Evolutionary conservation across 2,888 invertebrate genomes (phyloP), one percentile per base, ranked within the genome.

Genomic region (Clostera curtula): DNA sequence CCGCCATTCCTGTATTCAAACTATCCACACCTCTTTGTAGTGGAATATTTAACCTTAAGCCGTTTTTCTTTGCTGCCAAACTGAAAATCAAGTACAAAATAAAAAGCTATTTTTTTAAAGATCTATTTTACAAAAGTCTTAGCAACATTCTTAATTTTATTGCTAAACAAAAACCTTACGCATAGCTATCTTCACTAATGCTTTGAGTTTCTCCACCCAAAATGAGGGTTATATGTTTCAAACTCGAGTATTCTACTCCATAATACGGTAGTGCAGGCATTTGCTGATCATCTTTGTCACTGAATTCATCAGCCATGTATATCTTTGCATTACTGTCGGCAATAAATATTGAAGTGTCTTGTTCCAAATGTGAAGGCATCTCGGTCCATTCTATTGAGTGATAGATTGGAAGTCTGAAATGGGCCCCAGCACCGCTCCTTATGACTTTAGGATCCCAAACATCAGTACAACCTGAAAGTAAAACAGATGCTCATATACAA

Each of bases 201-300:
- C 97, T 95, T 64, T 91, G 88, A 4, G 95, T 95, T 75, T 97
- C 97, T 5, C 96, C 96, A 7, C 96, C 95, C 43, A 97, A 83
- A 16, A 97, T 85, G 3, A 97, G 63, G 14, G 91, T 86, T 13
- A 88, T 84, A 41, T 89, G 85, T 12, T 80, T 66, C 24, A 73
- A 61, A 12, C 67, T 49, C 2, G 76, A 56, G 65, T 86, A 91
- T 48, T 89, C 77, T 1, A 88, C 64, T 25, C 85, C 61, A 56
- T 87, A 88, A 60, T 93, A 93, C 15, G 90, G 88, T 22, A 87
- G 35, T 15, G 88, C 60, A 12, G 90, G 88, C 31, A 90, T 56
- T 21, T 34, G 24, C 27, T 27, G 30, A 21, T 14, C 27, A 6
- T 54, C 39, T 9, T 29, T 25, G 18, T 39, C 36, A 16, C 43